Conservation (phyloP, 2,113 vertebrate genomes). For the Misgurnus mizolepis region DNA sequence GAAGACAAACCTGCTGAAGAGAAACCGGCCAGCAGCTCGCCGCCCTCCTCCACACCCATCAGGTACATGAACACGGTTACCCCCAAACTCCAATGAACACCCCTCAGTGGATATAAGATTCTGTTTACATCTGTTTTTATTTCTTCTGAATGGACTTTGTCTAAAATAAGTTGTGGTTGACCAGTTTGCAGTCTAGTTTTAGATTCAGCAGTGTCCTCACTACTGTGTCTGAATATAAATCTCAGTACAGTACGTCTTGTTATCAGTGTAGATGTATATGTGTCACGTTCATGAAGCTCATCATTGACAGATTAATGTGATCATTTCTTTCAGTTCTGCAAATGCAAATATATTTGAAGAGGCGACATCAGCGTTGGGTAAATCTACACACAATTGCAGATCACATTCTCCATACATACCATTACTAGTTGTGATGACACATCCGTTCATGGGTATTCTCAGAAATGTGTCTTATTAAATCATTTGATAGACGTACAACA, state of each 20-base stretch:
- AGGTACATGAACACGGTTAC: slow-evolving; percentile 58
- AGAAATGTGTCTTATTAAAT: background rate
- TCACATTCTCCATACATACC: background rate
- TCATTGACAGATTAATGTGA: background rate
- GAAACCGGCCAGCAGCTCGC: slow-evolving; percentile 64
- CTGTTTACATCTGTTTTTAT: no score
- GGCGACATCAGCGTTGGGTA: slow-evolving; percentile 94
- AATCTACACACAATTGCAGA: slow-evolving; percentile 28
- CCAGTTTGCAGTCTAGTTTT: no score
- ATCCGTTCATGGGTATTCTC: background rate
- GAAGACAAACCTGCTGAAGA: slow-evolving; percentile 78
- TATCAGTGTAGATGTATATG: no score
- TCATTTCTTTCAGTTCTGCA: slow-evolving; percentile 77
- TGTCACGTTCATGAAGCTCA: no score
- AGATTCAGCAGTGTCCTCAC: no score
- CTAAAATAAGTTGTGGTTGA: no score
- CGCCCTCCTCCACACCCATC: slow-evolving; percentile 66
- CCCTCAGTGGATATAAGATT: no score
- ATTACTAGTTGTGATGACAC: background rate
- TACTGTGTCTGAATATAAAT: no score
- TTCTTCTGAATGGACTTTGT: no score
- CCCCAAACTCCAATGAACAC: no score
- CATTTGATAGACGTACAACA: background rate
- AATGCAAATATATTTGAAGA: slow-evolving; percentile 91
- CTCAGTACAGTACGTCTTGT: no score